Evolutionary conservation across 1,140 invertebrate genomes (phyloP).

Genomic region (Drosophila elegans): DNA sequence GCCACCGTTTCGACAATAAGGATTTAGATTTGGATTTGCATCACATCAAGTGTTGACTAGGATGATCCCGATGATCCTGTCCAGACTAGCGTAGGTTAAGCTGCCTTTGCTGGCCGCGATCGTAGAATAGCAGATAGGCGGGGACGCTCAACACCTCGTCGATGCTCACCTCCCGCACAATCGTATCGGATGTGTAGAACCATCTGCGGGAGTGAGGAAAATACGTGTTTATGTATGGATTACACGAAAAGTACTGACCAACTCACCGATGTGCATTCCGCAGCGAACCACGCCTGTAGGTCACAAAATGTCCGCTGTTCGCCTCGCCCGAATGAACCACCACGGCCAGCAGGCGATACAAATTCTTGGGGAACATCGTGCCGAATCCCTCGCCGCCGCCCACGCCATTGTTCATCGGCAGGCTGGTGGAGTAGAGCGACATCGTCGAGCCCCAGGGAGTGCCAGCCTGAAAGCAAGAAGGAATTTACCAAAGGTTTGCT

Average conservation of each 20-base stretch:
- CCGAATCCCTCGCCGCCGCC: slow-evolving; percentile 72
- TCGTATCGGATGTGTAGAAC: slow-evolving; percentile 89
- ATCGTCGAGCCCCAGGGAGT: slow-evolving; percentile 84
- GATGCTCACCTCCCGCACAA: slow-evolving; percentile 88
- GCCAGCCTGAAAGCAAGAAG: slow-evolving; percentile 56
- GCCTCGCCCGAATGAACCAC: slow-evolving; percentile 95
- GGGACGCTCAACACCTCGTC: slow-evolving; percentile 88
- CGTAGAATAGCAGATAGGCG: slow-evolving; percentile 89
- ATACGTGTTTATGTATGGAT: neutral
- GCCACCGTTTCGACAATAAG: slow-evolving; percentile 31
- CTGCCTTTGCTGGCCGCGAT: slow-evolving; percentile 85
- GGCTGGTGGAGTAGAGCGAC: slow-evolving; percentile 78
- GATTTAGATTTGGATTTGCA: slow-evolving; percentile 31
- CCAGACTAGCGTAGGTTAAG: slow-evolving; percentile 63
- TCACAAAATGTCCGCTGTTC: slow-evolving; percentile 95
- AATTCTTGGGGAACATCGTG: slow-evolving; percentile 83
- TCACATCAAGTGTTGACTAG: slow-evolving; percentile 30
- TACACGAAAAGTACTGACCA: neutral
- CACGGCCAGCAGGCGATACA: slow-evolving; percentile 92
- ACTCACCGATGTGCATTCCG: slow-evolving; percentile 86
- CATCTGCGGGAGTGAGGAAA: slow-evolving; percentile 85
- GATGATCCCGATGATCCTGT: slow-evolving; percentile 2
- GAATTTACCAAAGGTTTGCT: neutral
- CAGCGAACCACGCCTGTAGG: slow-evolving; percentile 91
- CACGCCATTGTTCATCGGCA: slow-evolving; percentile 76